A percentile compares a stretch with the other conserved stretches of the same genome.
phyloP scores from a whole-genome alignment of 2,888 invertebrate genomes.

The Acanthacorydalis orientalis region DNA sequence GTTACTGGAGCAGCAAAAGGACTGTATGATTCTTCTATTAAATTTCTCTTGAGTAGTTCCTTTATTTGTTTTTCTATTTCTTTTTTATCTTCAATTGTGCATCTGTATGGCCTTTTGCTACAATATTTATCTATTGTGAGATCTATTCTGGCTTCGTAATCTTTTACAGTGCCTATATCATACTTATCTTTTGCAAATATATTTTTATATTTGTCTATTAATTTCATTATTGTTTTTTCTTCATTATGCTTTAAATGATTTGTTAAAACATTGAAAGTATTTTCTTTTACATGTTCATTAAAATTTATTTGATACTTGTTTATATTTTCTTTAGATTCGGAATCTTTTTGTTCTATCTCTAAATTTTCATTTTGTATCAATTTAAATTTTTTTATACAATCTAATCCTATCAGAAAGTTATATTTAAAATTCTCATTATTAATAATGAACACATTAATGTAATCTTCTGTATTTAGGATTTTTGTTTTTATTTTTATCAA shows the following conservation, averaged over 20 bases:
- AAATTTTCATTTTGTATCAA: not conserved
- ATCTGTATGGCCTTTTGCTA: conserved; percentile 6
- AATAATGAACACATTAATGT: not conserved
- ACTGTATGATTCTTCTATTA: conserved; percentile 8
- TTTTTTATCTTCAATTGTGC: conserved; percentile 3
- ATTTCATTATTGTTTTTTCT: conserved; percentile 6
- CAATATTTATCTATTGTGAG: conserved; percentile 7
- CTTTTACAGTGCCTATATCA: conserved; percentile 8
- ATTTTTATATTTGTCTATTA: conserved; percentile 8
- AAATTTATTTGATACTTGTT: conserved; percentile 6
- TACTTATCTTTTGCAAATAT: conserved; percentile 11
- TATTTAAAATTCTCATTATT: not conserved
- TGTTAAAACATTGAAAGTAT: conserved; percentile 7
- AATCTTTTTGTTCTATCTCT: not conserved
- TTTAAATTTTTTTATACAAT: not conserved
- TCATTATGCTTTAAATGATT: conserved; percentile 7
- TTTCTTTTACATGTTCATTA: conserved; percentile 8
- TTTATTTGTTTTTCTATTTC: conserved; percentile 7
- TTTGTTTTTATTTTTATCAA: conserved; percentile 7
- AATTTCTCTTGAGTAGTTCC: conserved; percentile 4
- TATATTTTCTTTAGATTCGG: not conserved
- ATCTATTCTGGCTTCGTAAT: conserved; percentile 10
- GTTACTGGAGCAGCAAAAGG: conserved; percentile 7
- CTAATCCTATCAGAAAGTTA: not conserved
- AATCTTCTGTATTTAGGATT: not conserved